These are phyloP conservation scores for Theodoxus fluviatilis DNA, from an alignment of 2,888 invertebrate genomes.

Conservation along the genomic window DNA sequence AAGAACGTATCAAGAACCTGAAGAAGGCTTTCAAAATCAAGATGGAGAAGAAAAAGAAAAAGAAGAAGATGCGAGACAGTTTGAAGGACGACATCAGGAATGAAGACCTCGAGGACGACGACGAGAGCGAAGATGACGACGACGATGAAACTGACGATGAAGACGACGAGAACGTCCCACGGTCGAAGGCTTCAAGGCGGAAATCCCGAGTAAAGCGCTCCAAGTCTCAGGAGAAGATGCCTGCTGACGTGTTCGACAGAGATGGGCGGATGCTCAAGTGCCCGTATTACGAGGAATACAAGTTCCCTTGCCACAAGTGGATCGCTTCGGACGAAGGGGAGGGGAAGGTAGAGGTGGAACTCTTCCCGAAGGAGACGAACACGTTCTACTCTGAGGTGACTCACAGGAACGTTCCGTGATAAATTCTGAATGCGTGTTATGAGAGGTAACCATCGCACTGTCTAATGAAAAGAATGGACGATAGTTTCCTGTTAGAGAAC, in stretches of 20 bases:
- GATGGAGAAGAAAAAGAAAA: no score
- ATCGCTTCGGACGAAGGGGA: conserved; percentile 57
- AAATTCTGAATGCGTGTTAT: no score
- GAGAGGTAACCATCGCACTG: no score
- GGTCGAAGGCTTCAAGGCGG: no score
- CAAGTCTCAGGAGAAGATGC: conserved; percentile 22
- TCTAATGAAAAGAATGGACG: no score
- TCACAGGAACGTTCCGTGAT: no score
- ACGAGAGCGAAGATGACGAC: conserved; percentile 6
- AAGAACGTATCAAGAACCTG: no score
- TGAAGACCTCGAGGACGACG: conserved; percentile 22
- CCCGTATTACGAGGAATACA: conserved; percentile 52
- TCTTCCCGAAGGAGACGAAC: no score
- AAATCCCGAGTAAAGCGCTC: not conserved
- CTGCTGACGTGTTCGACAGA: conserved; percentile 33
- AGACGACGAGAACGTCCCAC: conserved; percentile 11
- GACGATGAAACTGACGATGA: conserved; percentile 21
- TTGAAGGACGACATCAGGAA: conserved; percentile 27
- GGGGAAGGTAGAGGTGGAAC: conserved; percentile 45
- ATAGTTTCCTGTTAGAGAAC: no score
- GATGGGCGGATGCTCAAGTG: conserved; percentile 32
- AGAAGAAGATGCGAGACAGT: conserved; percentile 31
- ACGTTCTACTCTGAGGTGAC: no score
- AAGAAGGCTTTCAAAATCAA: no score
- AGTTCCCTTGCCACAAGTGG: conserved; percentile 56